These are phyloP conservation scores for Scomber colias DNA, from an alignment of 2,113 vertebrate genomes.

Conservation along the genomic window DNA sequence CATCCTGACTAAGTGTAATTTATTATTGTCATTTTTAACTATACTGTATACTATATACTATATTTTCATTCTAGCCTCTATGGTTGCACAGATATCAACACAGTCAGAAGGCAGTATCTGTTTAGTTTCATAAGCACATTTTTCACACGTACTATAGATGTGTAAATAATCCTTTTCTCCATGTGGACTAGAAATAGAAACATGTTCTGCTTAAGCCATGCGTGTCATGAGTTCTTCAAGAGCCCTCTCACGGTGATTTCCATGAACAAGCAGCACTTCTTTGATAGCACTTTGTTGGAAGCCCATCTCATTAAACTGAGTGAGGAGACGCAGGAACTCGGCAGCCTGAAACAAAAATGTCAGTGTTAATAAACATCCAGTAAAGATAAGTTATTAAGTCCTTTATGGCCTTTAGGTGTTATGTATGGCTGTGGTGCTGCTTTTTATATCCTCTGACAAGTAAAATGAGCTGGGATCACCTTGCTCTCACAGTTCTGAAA, in stretches of 20 bases:
- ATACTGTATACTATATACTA: background rate
- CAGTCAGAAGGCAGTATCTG: background rate
- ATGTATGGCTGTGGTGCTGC: background rate
- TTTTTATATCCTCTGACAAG: background rate
- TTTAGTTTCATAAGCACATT: background rate
- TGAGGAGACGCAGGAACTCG: slow-evolving; percentile 91
- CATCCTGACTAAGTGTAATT: background rate
- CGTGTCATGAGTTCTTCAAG: slow-evolving; percentile 94
- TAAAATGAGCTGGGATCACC: slow-evolving; percentile 78
- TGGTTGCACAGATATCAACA: background rate
- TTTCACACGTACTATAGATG: background rate
- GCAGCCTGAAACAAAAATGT: slow-evolving; percentile 85
- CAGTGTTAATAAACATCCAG: background rate
- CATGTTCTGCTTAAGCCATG: slow-evolving; percentile 59
- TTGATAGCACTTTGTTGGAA: slow-evolving; percentile 95
- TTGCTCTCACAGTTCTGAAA: slow-evolving; percentile 97
- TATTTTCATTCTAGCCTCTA: background rate
- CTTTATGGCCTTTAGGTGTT: too few species aligned
- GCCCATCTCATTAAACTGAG: slow-evolving; percentile 97
- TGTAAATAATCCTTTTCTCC: background rate
- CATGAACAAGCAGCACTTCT: slow-evolving; percentile 94
- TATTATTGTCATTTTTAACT: background rate
- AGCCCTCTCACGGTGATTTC: slow-evolving; percentile 90
- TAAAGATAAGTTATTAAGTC: background rate
- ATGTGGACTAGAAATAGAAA: background rate